Base-by-base conservation (phyloP, 2,113 vertebrate species). In the Erpornis zantholeuca region DNA sequence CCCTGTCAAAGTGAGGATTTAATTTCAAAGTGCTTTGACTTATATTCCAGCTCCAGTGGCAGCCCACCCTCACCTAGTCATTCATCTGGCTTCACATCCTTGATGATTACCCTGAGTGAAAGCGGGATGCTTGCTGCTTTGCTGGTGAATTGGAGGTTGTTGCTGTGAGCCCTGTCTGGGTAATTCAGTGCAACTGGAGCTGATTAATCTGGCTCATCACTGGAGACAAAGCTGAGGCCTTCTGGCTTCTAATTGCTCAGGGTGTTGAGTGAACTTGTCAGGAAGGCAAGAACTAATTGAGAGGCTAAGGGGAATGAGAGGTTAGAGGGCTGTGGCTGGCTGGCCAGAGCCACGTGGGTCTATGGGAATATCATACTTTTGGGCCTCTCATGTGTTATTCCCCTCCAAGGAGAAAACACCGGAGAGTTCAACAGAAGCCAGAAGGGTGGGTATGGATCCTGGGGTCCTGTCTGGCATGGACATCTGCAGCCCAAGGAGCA, bases 151-250 rank as follows among this genome's bases (percentile, higher is more conserved):
- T 22, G 56, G 60, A 84, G 83, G 89, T 63, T 92, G 91, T 71
- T 84, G 59, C 93, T 35, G 63, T 16, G 87, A 87, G 94, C 84
- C 73, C 81, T 2, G 14, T 16, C 93, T 45, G 85, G 78, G 77
- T 87, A 87, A 84, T 92, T 96, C 93, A 79, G 70, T 94, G 91
- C 93, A 96, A 96, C 87, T 89, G 94, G 93, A 96, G 93, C 93
- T 94, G 96, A 94, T 96, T 97, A 95, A 96, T 96, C 93, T 90
- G 82, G 84, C 82, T 97, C 93, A 89, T 97, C 86, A 6, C 24
- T 85, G 20, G 36, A 91, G 91, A 96, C 91, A 96, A 96, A 96
- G 89, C 93, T 15, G 19, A 44, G 78, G 82, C 82, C 87, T 94
- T 96, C 88, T 66, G 80, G 15, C 90, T 96, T 81, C 93, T 94